These are phyloP conservation scores for Hipparchia semele DNA, from an alignment of 2,888 invertebrate species.

Conservation along the genomic window DNA sequence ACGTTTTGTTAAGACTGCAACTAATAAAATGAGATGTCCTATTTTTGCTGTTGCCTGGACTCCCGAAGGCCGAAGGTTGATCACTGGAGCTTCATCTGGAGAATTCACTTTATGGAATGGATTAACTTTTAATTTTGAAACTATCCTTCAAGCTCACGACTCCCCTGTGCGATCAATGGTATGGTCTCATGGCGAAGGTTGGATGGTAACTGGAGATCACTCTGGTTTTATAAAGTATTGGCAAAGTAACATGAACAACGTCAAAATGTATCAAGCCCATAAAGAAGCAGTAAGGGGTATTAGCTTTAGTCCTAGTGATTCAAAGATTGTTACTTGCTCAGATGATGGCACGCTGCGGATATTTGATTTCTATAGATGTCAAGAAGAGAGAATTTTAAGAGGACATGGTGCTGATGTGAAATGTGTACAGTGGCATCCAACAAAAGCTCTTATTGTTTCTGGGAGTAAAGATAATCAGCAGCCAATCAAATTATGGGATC, in stretches of 20 bases:
- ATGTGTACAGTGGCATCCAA: slow-evolving; percentile 99
- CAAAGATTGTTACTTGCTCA: slow-evolving; percentile 99
- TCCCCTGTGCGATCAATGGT: slow-evolving; percentile 99
- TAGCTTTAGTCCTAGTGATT: slow-evolving; percentile 99
- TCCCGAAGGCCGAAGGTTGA: slow-evolving; percentile 97
- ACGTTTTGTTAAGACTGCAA: slow-evolving; percentile 98
- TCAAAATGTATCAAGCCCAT: slow-evolving; percentile 99
- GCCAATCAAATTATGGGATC: slow-evolving; percentile 99
- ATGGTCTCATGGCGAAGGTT: slow-evolving; percentile 99
- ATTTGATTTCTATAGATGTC: slow-evolving; percentile 99
- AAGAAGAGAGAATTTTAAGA: slow-evolving; percentile 96
- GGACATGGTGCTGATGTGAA: slow-evolving; percentile 99
- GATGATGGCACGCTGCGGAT: slow-evolving; percentile 99
- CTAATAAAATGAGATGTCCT: slow-evolving; percentile 99
- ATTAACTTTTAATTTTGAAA: slow-evolving; percentile 99
- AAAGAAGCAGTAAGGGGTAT: slow-evolving; percentile 99
- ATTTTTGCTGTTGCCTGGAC: slow-evolving; percentile 99
- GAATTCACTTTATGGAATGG: slow-evolving; percentile 99
- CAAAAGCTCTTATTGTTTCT: slow-evolving; percentile 97
- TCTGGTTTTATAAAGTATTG: slow-evolving; percentile 99
- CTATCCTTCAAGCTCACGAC: slow-evolving; percentile 99
- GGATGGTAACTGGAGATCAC: slow-evolving; percentile 99
- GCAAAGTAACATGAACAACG: slow-evolving; percentile 99
- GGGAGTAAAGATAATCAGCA: slow-evolving; percentile 99
- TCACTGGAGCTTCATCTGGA: slow-evolving; percentile 99